Base-by-base conservation (phyloP, 2,888 invertebrate genomes). In the Allolobophora icterica region DNA sequence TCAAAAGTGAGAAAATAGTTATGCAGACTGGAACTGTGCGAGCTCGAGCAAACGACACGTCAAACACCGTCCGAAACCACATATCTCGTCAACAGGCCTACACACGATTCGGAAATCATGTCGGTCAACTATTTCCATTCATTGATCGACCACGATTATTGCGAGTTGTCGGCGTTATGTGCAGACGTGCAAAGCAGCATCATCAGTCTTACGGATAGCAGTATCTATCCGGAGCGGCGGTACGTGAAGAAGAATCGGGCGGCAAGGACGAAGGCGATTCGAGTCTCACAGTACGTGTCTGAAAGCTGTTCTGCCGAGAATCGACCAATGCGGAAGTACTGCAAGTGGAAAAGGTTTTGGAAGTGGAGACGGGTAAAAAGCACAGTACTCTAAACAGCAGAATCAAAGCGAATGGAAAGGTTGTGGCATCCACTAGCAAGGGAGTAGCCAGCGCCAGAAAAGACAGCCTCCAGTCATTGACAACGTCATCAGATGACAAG, bases 101-200 rank as follows among this genome's bases (percentile, higher is more conserved):
- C 3, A 34, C 24, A 52, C 58, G 34, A 34, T 58, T 35, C 38
- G 87, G 24, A 42, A 35, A 21, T 40, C 84, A 0, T n/a, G n/a
- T 38, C 84, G 42, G 35, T 35, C 40, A 6, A 17, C 21, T 40
- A 35, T n/a, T 90, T 92, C 30, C 93, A 94, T 90, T 93, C 94
- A 11, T 91, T 93, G 34, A 92, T 93, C 42, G 93, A 94, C 91
- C 94, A 94, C 89, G 94, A 94, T 90, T 94, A 94, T 91, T 93
- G 93, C 90, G 92, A 91, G 91, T 93, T 93, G 89, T 91, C 92
- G 0, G 92, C 92, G 33, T 93, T 93, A 91, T 93, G 92, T 84
- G 93, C 93, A 0, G 93, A 93, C 52, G 92, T 93, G 52, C 93
- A 93, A 90, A 93, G 93, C 90, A 92, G 93, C 87, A 93, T 93